Evolutionary conservation across 2,888 invertebrate species (phyloP), one percentile per base, ranked within the genome.

Genomic region (Drosophila sordidula): DNA sequence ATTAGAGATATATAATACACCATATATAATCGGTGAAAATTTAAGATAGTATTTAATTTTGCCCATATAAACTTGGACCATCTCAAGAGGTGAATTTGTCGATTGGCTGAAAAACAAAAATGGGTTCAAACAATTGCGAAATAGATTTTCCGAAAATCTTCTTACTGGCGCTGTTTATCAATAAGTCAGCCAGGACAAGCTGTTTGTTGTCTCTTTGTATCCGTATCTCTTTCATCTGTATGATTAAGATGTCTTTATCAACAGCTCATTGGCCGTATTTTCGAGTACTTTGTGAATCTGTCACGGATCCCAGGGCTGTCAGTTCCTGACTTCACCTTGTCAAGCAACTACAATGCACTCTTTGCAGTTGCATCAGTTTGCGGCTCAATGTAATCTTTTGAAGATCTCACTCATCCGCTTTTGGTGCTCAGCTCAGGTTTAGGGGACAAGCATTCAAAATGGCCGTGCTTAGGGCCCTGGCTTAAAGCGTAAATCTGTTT

Each of bases 251-350:
- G 11, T 18, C 12, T 9, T 26, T 22, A 14, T 16, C 22, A n/a
- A 22, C 9, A 14, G 3, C 12, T 50, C 12, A 22, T 8, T 22
- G 36, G n/a, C 41, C 42, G 25, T 11, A 32, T 16, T 26, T 51
- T 14, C 11, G 16, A 34, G n/a, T 34, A 6, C 18, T 44, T 41
- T 36, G 4, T 18, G 25, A n/a, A 44, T 18, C 38, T 22, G 45
- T 39, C 36, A 49, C 14, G 32, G 63, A 45, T 18, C 18, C 41
- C 46, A 18, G 32, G 39, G 8, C 29, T 39, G 41, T 57, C 75
- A 56, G 9, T 8, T 39, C 46, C 22, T 52, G 75, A 74, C 69
- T 56, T 54, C 32, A 55, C 29, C 70, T 55, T 45, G 54, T 55
- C 70, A 70, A 25, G 26, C 44, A 54, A 39, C 5, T 9, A 18